Evolutionary conservation across 2,113 vertebrate species (phyloP), one percentile per base, ranked within the genome.

Genomic region (Todiramphus chloris): DNA sequence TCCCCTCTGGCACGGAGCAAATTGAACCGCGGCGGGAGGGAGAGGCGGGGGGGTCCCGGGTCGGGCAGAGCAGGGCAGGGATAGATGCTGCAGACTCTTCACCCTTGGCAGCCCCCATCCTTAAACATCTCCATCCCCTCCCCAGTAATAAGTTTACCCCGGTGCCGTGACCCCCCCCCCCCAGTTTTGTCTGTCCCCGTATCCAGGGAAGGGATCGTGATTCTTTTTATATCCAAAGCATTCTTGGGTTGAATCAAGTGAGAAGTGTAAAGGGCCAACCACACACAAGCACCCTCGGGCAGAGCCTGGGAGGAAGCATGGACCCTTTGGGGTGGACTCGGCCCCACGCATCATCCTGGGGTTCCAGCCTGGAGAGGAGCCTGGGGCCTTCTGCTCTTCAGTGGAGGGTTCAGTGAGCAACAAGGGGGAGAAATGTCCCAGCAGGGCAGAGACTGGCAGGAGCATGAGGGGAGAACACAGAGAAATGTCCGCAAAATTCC

Each of bases 331-430:
- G 33, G 53, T 9, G 53, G 20, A 2, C 11, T 78, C 0, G 0
- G 19, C 17, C 35, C 5, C 2, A 0, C 0, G 0, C 13, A 6
- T 37, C 43, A 5, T 9, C 19, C 39, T 3, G 19, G 13, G 37
- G n/a, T 2, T 94, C 62, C 16, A 5, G 13, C 3, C 1, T 6
- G 9, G 4, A 25, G 48, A 56, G 25, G 18, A 63, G 5, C 35
- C 14, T 0, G 1, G 30, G 11, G 11, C 11, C 7, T 83, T 37
- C 39, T 66, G 58, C 27, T 60, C 62, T 53, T 24, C 17, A 9
- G 43, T 0, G 1, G 39, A 39, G 31, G 14, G 58, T 50, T 55
- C 1, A 2, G 8, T 6, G 56, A 53, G 30, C 5, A 56, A 13
- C 17, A 5, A 41, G 35, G 31, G 21, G 23, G 51, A 48, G 31